A percentile compares a stretch with the other conserved stretches of the same genome.
These are phyloP conservation scores for Pipa parva DNA, from an alignment of 2,113 vertebrate species.

Conservation along the genomic window DNA sequence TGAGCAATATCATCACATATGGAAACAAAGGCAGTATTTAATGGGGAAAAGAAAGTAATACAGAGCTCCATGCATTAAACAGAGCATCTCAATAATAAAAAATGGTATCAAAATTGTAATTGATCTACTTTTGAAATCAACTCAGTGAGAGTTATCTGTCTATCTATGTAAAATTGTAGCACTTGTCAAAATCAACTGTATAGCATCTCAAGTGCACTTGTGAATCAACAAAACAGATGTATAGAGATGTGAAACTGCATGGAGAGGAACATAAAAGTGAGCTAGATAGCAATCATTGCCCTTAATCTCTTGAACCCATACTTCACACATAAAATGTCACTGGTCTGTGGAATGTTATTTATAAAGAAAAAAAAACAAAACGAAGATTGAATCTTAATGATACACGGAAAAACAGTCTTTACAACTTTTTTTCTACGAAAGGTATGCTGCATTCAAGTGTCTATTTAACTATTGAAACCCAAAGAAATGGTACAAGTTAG, in stretches of 20 bases:
- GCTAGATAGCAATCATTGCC: slow-evolving; percentile 66
- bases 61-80: slow-evolving; percentile 72
- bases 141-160: slow-evolving; percentile 95
- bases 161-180: slow-evolving; percentile 85
- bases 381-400: slow-evolving; percentile 69
- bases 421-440: slow-evolving; percentile 58
- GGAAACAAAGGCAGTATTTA: too few relatives aligned
- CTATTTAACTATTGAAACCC: too few relatives aligned
- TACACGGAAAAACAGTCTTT: slow-evolving; percentile 59
- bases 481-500: too few relatives aligned
- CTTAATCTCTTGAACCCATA: slow-evolving; percentile 71
- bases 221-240: slow-evolving; percentile 98
- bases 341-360: slow-evolving; percentile 63
- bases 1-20: too few relatives aligned
- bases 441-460: slow-evolving; percentile 44
- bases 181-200: slow-evolving; percentile 88
- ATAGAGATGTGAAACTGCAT: slow-evolving; percentile 81
- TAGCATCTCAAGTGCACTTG: slow-evolving; percentile 91
- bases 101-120: slow-evolving; percentile 93
- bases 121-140: slow-evolving; percentile 97
- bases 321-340: slow-evolving; percentile 67
- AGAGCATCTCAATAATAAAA: slow-evolving; percentile 75
- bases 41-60: too few relatives aligned
- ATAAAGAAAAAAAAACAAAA: slow-evolving; percentile 56
- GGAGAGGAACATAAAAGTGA: slow-evolving; percentile 79